Conservation (phyloP, 2,113 vertebrate genomes). For the Dicrurus megarhynchus region DNA sequence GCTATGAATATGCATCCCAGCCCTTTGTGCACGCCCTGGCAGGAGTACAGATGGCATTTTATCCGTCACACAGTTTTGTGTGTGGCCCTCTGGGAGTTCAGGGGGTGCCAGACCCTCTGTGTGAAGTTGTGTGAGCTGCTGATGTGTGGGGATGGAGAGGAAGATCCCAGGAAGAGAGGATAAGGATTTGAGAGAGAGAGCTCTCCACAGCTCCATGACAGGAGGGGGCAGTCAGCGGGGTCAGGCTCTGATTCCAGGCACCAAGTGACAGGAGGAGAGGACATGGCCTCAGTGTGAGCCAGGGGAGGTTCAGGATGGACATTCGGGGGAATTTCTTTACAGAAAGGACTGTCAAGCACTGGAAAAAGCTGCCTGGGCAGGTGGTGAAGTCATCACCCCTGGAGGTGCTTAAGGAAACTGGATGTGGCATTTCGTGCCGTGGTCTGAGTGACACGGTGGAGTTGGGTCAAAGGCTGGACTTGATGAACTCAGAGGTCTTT, state of each 20-base stretch:
- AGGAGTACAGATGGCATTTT: neutral
- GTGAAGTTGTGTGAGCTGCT: neutral
- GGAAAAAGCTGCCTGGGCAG: neutral
- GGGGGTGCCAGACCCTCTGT: accelerated
- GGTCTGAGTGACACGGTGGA: neutral
- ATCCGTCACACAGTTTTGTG: neutral
- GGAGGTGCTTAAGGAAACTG: neutral
- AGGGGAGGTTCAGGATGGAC: neutral
- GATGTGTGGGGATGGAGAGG: neutral
- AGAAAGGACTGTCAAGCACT: neutral
- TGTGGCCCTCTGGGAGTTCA: neutral
- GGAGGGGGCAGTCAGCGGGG: too few relatives aligned
- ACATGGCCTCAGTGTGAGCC: neutral
- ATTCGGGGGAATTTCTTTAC: accelerated
- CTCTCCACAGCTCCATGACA: neutral
- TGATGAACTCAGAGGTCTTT: neutral
- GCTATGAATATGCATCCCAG: neutral
- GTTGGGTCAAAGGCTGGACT: too few relatives aligned
- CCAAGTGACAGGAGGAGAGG: neutral
- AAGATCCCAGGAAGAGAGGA: neutral
- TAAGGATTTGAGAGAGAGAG: neutral
- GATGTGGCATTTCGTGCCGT: neutral
- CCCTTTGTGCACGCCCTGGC: neutral
- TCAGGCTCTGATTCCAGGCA: neutral
- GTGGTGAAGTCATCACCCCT: neutral